Percentiles rank a stretch among this genome's conserved stretches.
Conservation (phyloP, 2,797 vertebrate species). For the Chrosomus eos region DNA sequence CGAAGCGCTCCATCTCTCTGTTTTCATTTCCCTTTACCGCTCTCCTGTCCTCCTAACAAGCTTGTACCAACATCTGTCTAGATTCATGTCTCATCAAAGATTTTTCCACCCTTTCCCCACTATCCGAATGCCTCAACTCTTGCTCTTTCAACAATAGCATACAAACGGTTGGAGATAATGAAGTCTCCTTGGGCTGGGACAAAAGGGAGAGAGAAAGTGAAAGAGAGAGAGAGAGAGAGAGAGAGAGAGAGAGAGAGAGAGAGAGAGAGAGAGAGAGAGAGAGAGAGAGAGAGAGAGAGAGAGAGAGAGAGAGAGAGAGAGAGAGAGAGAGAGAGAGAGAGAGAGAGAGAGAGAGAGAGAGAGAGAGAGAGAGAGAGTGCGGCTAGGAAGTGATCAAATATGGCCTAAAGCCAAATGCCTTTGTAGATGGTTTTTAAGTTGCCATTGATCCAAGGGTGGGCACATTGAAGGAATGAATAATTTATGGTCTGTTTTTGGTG, state of each 20-base stretch:
- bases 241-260: background rate
- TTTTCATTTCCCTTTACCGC: slow-evolving; percentile 41
- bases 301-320: too few species aligned
- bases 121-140: slow-evolving; percentile 72
- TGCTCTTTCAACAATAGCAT: slow-evolving; percentile 79
- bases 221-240: slow-evolving; percentile 47
- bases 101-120: slow-evolving; percentile 63
- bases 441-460: slow-evolving; percentile 79
- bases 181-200: slow-evolving; percentile 73
- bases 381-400: slow-evolving; percentile 80
- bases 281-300: slow-evolving; percentile 49
- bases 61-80: slow-evolving; percentile 71
- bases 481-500: slow-evolving; percentile 66
- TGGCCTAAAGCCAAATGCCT: slow-evolving; percentile 80
- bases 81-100: slow-evolving; percentile 74
- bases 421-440: slow-evolving; percentile 81
- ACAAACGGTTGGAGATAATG: slow-evolving; percentile 83
- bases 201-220: slow-evolving; percentile 31
- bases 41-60: slow-evolving; percentile 60
- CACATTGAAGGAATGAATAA: slow-evolving; percentile 77
- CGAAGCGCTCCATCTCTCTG: background rate
- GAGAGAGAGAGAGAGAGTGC: slow-evolving; percentile 42
- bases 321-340: too few species aligned
- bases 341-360: too few species aligned
- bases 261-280: too few species aligned